Base-by-base conservation (phyloP, 2,113 vertebrate species). In the Shinisaurus crocodilurus region DNA sequence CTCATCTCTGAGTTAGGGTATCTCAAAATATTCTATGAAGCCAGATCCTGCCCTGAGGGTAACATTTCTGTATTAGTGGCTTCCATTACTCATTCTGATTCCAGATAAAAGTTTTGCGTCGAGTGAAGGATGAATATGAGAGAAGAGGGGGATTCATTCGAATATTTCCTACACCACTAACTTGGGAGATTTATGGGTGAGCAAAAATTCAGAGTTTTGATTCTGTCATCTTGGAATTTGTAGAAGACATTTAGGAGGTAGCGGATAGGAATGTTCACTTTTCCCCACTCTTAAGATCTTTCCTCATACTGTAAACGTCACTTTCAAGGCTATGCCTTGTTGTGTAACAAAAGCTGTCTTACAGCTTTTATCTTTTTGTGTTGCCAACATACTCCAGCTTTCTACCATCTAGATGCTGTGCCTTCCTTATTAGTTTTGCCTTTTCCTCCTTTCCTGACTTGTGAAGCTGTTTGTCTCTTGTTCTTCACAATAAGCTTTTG, bases 121-220 rank as follows among this genome's bases (percentile, higher is more conserved):
- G 97, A 90, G 98, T 98, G 86, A 98, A 97, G 96, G 99, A 99
- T 90, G 99, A 99, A 94, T 96, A 98, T 72, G 98, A 99, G 76
- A 96, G 99, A 90, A 97, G 98, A 94, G 99, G 99, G 57, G 98
- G 99, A 87, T 99, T 99, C 86, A 95, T 99, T 82, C 97, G 99
- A 37, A 99, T 99, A 95, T 99, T 99, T 95, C 99, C 99, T 86
- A 99, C 98, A 1, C 96, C 97, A 18, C 97, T 98, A 92, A 99
- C 98, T 0, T 99, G 99, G 99, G 98, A 98, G 67, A 97, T 98
- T 94, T 99, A 99, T 92, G 97, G 98, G 99, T 99, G 95, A 97
- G 97, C 82, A 29, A 43, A 84, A 82, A n/a, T 86, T 9, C 13
- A 10, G 1, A 23, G 67, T 76, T 63, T 74, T 90, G 48, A 3